Evolutionary conservation across 2,113 vertebrate genomes (phyloP), one percentile per base, ranked within the genome.

Genomic region (Thalassarche chlororhynchos): DNA sequence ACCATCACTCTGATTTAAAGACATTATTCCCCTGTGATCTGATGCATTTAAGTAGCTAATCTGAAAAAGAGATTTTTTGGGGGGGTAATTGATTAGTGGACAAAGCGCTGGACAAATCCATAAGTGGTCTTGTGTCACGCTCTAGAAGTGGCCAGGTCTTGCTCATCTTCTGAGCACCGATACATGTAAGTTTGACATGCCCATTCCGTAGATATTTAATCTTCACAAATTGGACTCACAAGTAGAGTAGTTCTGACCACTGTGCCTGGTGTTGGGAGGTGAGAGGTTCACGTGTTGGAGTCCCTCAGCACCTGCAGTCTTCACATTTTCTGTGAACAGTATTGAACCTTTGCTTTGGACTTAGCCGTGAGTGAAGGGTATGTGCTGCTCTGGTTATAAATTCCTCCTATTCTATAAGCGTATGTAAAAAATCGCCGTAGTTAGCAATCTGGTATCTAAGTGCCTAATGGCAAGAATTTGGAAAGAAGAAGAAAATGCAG

Each of bases 91-190:
- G n/a, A 4, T 11, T 4, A 18, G 10, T 0, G 49, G 15, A 2
- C 21, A 8, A 3, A 84, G n/a, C 1, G 3, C 8, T 36, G 32
- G 31, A 7, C 31, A 12, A 29, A 12, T 52, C 60, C 1, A 0
- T 46, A 46, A 18, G 40, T 16, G 68, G 8, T 58, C 71, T 54
- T 32, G 25, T 24, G 28, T 64, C 44, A 34, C 0, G 2, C 19
- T 79, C 29, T 17, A 23, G 5, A 72, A 65, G 31, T 15, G 57
- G 24, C 44, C n/a, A 4, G 77, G 34, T 44, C 36, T 60, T 54
- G 21, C 24, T 82, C 13, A 8, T 42, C 34, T 32, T 77, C 14
- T 36, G 46, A 51, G 52, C 29, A 62, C 1, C 40, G 18, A 1
- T 4, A n/a, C 9, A 2, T 4, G 8, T 8, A 11, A 36, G 28